These are phyloP conservation scores for Pseudochirops corinnae DNA, from an alignment of 2,797 vertebrate genomes.

Conservation along the genomic window DNA sequence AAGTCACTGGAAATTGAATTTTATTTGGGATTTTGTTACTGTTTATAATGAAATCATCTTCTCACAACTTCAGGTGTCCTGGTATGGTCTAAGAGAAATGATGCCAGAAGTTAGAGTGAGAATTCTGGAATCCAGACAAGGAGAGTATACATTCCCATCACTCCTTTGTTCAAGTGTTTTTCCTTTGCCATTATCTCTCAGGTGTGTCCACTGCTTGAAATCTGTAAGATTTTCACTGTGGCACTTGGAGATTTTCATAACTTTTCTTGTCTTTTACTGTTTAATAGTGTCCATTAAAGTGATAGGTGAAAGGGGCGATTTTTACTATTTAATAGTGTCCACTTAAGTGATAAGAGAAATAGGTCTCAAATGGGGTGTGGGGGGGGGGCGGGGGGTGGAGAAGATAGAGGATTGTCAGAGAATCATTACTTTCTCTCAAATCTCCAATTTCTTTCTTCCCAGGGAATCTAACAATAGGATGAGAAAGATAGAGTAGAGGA, in stretches of 20 bases:
- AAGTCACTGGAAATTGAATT: neutral
- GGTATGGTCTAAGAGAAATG: neutral
- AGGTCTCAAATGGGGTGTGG: neutral
- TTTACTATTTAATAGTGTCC: neutral
- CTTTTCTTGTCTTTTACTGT: neutral
- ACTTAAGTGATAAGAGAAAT: neutral
- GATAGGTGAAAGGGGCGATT: neutral
- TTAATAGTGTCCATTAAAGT: neutral
- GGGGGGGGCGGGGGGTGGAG: no score
- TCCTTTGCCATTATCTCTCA: neutral
- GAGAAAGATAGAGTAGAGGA: neutral
- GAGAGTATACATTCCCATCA: neutral
- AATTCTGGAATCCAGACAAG: neutral
- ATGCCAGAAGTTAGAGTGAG: neutral
- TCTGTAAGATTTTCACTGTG: neutral
- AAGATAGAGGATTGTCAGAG: neutral
- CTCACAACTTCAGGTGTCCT: neutral
- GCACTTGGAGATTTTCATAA: neutral
- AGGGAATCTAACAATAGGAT: neutral
- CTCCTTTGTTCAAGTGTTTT: neutral
- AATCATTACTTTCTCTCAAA: neutral
- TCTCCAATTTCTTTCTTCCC: neutral
- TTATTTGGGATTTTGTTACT: neutral
- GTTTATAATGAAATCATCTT: neutral
- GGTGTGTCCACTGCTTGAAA: neutral